Evolutionary conservation across 2,888 invertebrate species (phyloP), one percentile per base, ranked within the genome.

Genomic region (Parnassius glacialis): DNA sequence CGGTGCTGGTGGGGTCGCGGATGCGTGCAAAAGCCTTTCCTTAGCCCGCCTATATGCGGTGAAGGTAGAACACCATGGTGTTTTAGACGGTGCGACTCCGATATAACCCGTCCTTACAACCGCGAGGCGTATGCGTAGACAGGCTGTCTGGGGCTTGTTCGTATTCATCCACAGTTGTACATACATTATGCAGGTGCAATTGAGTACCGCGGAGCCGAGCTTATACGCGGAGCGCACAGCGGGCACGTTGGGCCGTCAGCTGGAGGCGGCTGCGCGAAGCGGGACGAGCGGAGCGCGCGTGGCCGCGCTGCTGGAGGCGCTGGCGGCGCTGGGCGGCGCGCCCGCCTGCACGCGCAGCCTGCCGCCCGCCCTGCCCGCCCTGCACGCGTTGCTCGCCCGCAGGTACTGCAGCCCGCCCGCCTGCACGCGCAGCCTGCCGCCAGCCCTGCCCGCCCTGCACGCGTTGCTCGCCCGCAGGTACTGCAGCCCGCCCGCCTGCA

Each of bases 161-260:
- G 25, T 25, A 5, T 43, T 10, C 43, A 43, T 11, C 43, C 11
- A 43, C 43, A 43, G 43, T 10, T 10, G 34, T 34, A 10, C 43
- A 43, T 11, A 11, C 9, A 48, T 13, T 7, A 34, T 71, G n/a
- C 57, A 90, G 90, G 86, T 90, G 0, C 83, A 84, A 62, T 76
- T 90, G 0, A 84, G 88, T 68, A 77, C 72, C 3, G 85, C 82
- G 0, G 78, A 80, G 41, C 81, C 89, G 0, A 52, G 62, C 0
- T 72, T 75, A 16, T 87, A 86, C 76, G 83, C 85, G 12, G 66
- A 72, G 0, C 83, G 90, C 12, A 86, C 84, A 0, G 85, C 84
- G 0, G 67, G 58, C 5, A 79, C 82, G 0, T 72, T 88, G 3
- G 82, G 79, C 52, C 64, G 72, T 0, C 81, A 83, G 70, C 75